Evolutionary conservation across 1,140 invertebrate genomes (phyloP).

Genomic region (Drosophila pseudoobscura): DNA sequence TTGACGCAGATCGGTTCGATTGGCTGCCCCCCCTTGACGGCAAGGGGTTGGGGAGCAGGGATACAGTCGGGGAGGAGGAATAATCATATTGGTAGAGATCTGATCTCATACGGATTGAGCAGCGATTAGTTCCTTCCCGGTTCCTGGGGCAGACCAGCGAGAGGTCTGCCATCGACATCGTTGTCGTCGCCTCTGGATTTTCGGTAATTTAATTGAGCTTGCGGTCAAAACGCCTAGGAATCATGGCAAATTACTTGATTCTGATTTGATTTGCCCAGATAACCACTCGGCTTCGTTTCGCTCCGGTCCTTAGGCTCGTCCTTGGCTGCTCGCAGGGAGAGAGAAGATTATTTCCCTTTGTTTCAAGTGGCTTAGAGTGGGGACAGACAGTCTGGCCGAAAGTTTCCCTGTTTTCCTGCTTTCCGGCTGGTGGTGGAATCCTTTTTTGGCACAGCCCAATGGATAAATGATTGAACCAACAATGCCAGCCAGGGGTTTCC

Average conservation of each 20-base stretch:
- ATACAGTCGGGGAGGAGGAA: too few relatives aligned
- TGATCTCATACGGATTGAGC: too few relatives aligned
- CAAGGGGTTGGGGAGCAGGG: too few relatives aligned
- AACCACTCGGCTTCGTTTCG: slow-evolving; percentile 32
- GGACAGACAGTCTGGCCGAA: slow-evolving; percentile 47
- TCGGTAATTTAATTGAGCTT: slow-evolving; percentile 78
- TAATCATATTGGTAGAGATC: too few relatives aligned
- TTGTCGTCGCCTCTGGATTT: slow-evolving; percentile 25
- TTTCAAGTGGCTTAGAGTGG: slow-evolving; percentile 63
- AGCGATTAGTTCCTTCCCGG: too few relatives aligned
- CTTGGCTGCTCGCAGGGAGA: neutral
- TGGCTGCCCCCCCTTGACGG: slow-evolving; percentile 15
- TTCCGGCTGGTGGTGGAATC: slow-evolving; percentile 32
- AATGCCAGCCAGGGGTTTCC: slow-evolving; percentile 9
- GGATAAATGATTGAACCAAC: slow-evolving; percentile 71
- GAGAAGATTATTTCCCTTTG: slow-evolving; percentile 46
- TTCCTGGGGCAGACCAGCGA: too few relatives aligned
- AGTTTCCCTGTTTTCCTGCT: slow-evolving; percentile 3
- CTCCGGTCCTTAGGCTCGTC: neutral
- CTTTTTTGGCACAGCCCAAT: slow-evolving; percentile 61
- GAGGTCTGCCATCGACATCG: neutral
- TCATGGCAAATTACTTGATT: slow-evolving; percentile 79
- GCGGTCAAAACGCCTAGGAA: slow-evolving; percentile 72
- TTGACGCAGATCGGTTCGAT: slow-evolving; percentile 42
- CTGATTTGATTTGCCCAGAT: slow-evolving; percentile 78